Evolutionary conservation across 2,888 invertebrate genomes (phyloP).

Genomic region (Chironomus tentans): DNA sequence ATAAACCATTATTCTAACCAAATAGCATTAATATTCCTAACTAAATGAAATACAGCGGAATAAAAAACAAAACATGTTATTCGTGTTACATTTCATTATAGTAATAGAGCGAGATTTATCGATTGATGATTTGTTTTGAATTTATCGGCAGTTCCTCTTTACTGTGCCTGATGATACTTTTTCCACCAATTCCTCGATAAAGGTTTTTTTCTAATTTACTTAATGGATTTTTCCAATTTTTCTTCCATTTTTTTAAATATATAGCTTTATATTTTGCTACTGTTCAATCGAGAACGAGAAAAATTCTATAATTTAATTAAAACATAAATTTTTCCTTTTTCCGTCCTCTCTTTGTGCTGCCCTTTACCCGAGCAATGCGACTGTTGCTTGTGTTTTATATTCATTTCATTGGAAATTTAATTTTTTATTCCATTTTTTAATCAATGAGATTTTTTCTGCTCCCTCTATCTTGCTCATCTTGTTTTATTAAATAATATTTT

Average conservation of each 20-base stretch:
- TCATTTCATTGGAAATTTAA: no score
- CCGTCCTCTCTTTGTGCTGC: not conserved
- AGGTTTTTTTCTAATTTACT: slow-evolving; percentile 26
- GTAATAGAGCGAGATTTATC: slow-evolving; percentile 9
- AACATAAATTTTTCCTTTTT: slow-evolving; percentile 16
- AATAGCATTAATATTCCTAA: not conserved
- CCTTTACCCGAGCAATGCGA: not conserved
- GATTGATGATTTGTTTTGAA: slow-evolving; percentile 23
- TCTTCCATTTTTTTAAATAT: slow-evolving; percentile 13
- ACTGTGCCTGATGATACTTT: not conserved
- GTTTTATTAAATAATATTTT: no score
- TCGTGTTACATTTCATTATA: not conserved
- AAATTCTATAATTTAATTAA: slow-evolving; percentile 24
- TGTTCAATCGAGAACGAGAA: not conserved
- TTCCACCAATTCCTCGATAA: slow-evolving; percentile 2
- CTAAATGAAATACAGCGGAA: not conserved
- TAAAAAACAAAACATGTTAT: not conserved
- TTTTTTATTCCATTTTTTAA: no score
- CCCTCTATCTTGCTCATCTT: no score
- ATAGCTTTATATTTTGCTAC: slow-evolving; percentile 6
- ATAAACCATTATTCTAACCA: not conserved
- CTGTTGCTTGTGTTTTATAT: slow-evolving; percentile 14
- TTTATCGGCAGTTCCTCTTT: slow-evolving; percentile 14
- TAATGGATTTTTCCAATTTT: slow-evolving; percentile 22
- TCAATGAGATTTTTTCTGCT: no score